Evolutionary conservation across 2,113 vertebrate species (phyloP).

Genomic region (Cranoglanis bouderius): DNA sequence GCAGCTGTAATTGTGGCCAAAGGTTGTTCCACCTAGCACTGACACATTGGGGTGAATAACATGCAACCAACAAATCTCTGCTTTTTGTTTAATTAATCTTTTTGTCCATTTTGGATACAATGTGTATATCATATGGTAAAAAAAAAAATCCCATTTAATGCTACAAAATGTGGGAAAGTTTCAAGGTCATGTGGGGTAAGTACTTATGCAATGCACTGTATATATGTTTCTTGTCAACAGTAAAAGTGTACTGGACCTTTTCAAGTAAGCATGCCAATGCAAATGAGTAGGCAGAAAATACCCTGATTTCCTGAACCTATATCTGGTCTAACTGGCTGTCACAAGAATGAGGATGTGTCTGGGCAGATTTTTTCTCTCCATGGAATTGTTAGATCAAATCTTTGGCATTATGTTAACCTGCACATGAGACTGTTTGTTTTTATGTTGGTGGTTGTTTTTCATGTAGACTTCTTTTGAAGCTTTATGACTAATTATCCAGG

Average conservation of each 20-base stretch:
- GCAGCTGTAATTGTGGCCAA: not conserved
- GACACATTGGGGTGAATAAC: not conserved
- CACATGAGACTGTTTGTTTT: not conserved
- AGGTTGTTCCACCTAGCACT: not conserved
- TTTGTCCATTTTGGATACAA: not conserved
- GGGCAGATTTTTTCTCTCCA: not conserved
- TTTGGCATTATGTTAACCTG: not conserved
- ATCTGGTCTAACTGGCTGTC: constrained; percentile 9
- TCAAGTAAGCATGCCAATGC: not conserved
- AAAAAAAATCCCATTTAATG: not conserved
- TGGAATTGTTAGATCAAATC: constrained; percentile 8
- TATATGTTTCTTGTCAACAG: not conserved
- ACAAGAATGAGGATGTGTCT: constrained; percentile 44
- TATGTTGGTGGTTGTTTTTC: not conserved
- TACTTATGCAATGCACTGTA: not conserved
- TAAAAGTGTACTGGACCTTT: not conserved
- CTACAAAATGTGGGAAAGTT: not conserved
- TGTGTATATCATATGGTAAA: not conserved
- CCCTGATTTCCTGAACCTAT: not conserved
- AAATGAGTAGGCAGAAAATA: not conserved
- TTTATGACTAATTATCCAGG: not conserved
- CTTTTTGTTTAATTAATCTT: not conserved
- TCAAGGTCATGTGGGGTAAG: not conserved
- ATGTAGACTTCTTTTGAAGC: not conserved
- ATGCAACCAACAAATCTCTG: not conserved